Evolutionary conservation across 37 sponge, comb jelly and placozoan species (phyloP), one percentile per base, ranked within the genome.

Genomic region (Hormiphora californensis): DNA sequence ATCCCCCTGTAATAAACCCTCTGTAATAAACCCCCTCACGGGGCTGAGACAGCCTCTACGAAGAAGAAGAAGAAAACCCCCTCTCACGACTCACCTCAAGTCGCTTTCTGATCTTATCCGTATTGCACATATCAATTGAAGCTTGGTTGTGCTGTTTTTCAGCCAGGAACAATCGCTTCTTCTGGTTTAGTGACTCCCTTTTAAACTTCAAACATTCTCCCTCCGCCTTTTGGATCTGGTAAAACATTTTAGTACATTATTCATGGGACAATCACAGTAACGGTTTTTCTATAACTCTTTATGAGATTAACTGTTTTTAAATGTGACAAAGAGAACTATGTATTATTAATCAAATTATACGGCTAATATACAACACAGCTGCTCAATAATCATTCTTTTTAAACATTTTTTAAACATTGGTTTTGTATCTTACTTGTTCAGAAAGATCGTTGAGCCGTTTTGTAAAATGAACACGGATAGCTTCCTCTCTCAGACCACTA

Each of bases 181-280:
- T 25, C 44, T 43, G 44, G 17, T 46, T 46, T 1, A 33, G 17
- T 43, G 28, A 40, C 23, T 73, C 81, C 3, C 81, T 21, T 28
- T 73, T 73, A 46, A 43, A 36, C 0, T 43, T 43, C 0, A 73
- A 11, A 41, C 81, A 73, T 28, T 73, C 81, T 11, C 46, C 43
- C 35, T 73, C 81, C 7, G 81, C 81, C 23, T 73, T 73, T 17
- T 73, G 81, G 25, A 73, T 33, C 81, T 73, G 81, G 32, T 57
- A 57, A 57, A 12, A 57, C n/a, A 5, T 57, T 25, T 19, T 25
- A 57, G 61, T 25, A 28, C 27, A 5, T 12, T 30, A 57, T 25
- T 49, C 9, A 15, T 17, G 15, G 9, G 9, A 49, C 15, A 17
- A 17, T 49, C 9, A 49, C 53, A 49, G 53, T 17, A 49, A 9